Conservation (phyloP, 2,113 vertebrate species). For the Crotalus horridus region DNA sequence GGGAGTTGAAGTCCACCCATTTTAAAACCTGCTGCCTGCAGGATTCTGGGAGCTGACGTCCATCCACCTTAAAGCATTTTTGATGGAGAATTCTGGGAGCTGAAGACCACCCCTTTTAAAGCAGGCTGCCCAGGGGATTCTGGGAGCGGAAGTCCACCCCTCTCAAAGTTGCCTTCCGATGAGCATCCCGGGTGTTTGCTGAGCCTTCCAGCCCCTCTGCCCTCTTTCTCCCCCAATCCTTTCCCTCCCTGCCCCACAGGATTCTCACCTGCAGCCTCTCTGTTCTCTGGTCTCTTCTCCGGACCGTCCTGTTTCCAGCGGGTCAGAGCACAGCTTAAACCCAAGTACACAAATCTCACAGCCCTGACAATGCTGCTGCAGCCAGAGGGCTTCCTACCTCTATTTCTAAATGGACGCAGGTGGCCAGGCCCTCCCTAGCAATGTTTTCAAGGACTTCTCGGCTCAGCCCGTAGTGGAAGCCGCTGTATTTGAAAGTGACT, state of each 20-base stretch:
- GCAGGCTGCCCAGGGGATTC: not conserved
- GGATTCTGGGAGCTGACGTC: too few relatives aligned
- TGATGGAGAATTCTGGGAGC: too few relatives aligned
- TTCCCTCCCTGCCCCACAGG: not conserved
- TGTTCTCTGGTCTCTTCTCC: not conserved
- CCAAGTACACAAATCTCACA: too few relatives aligned
- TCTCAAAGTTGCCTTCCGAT: not conserved
- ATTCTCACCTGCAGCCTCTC: not conserved
- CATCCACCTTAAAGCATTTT: too few relatives aligned
- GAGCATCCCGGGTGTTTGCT: not conserved
- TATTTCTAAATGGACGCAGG: slow-evolving; percentile 88
- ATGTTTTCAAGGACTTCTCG: slow-evolving; percentile 83
- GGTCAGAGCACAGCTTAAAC: not conserved
- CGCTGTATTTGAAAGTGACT: slow-evolving; percentile 76
- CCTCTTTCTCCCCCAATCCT: not conserved
- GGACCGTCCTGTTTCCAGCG: too few relatives aligned
- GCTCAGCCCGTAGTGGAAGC: slow-evolving; percentile 80
- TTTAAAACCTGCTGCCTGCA: too few relatives aligned
- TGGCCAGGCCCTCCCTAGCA: slow-evolving; percentile 86
- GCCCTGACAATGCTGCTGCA: not conserved
- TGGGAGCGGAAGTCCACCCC: too few relatives aligned
- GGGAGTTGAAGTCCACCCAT: too few relatives aligned
- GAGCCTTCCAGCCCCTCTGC: not conserved
- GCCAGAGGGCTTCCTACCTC: slow-evolving; percentile 71
- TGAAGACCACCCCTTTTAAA: not conserved